Evolutionary conservation across 2,888 invertebrate genomes (phyloP).

Genomic region (Gymnocheta viridis): DNA sequence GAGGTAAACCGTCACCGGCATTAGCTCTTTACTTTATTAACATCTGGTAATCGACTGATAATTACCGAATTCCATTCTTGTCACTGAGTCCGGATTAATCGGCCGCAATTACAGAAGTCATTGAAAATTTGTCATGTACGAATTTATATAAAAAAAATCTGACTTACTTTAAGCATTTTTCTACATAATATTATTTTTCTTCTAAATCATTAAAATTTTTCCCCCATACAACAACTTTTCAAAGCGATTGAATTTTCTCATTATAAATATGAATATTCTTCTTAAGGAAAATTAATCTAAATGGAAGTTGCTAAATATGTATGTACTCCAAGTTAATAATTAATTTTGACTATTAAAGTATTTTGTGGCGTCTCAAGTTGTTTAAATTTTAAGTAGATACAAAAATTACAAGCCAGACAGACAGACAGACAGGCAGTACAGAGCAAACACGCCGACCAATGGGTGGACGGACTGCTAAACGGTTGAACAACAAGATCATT

Average conservation of each 20-base stretch:
- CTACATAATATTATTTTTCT: too few relatives aligned
- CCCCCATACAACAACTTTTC: not conserved
- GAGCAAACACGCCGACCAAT: not conserved
- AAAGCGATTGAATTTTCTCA: not conserved
- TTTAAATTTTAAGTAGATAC: slow-evolving; percentile 32
- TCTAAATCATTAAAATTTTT: not conserved
- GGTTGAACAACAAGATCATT: slow-evolving; percentile 48
- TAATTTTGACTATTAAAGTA: slow-evolving; percentile 60
- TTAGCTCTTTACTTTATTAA: too few relatives aligned
- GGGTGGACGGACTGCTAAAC: slow-evolving; percentile 8
- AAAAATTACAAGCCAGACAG: slow-evolving; percentile 22
- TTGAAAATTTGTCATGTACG: too few relatives aligned
- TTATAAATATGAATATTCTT: not conserved
- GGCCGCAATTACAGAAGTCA: too few relatives aligned
- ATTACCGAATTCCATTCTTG: too few relatives aligned
- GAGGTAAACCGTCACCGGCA: too few relatives aligned
- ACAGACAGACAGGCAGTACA: not conserved
- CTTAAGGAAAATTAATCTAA: not conserved
- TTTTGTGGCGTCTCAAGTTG: slow-evolving; percentile 61
- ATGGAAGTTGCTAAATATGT: slow-evolving; percentile 1
- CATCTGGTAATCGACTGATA: too few relatives aligned
- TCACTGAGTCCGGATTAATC: too few relatives aligned
- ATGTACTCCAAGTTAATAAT: slow-evolving; percentile 33
- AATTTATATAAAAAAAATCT: too few relatives aligned
- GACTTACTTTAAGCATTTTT: too few relatives aligned